Conservation (phyloP, 2,888 invertebrate species). For the Calameuta filiformis region DNA sequence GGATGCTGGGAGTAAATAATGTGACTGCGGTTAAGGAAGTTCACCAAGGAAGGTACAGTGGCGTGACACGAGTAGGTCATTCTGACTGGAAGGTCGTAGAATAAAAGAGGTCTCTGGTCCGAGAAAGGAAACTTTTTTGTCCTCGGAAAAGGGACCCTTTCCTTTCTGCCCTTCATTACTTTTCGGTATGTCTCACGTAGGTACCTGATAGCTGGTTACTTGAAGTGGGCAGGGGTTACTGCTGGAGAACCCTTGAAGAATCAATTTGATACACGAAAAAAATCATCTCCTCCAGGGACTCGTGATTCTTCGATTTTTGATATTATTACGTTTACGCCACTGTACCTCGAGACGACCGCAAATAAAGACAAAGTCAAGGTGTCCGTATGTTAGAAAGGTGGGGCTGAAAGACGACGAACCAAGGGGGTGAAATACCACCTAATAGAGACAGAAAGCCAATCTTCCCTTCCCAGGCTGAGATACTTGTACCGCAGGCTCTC, state of each 20-base stretch:
- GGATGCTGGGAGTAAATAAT: constrained; percentile 29
- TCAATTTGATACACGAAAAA: not conserved
- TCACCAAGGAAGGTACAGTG: constrained; percentile 10
- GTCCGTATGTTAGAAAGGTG: constrained; percentile 10
- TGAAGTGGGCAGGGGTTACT: not conserved
- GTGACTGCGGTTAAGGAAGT: constrained; percentile 15
- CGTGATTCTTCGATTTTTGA: not conserved
- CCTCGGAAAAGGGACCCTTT: not conserved
- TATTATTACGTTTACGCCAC: constrained; percentile 9
- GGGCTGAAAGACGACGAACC: constrained; percentile 2
- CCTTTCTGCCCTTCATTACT: not conserved
- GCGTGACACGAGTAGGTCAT: not conserved
- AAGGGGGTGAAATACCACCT: constrained; percentile 24
- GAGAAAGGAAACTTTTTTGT: not conserved
- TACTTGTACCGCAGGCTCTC: constrained; percentile 42
- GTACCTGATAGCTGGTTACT: not conserved
- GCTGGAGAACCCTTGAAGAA: not conserved
- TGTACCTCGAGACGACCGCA: constrained; percentile 23
- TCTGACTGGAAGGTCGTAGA: not conserved
- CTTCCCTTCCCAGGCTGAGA: constrained; percentile 38
- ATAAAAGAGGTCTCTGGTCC: not conserved
- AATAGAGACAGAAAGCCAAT: constrained; percentile 49
- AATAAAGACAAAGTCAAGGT: constrained; percentile 31
- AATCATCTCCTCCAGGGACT: not conserved
- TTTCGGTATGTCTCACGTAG: not conserved